Evolutionary conservation across 1,140 invertebrate genomes (phyloP).

Genomic region (Steinernema feltiae): DNA sequence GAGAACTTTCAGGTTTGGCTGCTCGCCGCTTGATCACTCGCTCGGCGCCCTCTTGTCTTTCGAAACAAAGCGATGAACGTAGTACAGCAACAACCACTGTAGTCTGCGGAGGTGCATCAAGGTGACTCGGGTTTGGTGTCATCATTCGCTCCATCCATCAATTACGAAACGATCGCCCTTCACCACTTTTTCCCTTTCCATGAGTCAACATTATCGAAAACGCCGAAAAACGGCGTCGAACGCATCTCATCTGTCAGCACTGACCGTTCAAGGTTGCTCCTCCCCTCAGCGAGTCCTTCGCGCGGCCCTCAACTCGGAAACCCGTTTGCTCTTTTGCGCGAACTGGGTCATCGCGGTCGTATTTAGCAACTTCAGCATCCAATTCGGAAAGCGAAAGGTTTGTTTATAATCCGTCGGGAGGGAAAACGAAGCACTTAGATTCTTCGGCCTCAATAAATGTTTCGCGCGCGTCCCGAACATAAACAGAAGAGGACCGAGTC

Average conservation of each 20-base stretch:
- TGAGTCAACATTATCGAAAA: background rate
- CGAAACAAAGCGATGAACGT: too few relatives aligned
- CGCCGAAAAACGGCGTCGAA: slow-evolving; percentile 7
- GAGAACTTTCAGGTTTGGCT: too few relatives aligned
- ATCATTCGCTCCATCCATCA: too few relatives aligned
- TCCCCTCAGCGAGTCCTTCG: background rate
- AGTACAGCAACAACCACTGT: too few relatives aligned
- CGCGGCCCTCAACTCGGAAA: background rate
- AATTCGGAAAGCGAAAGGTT: background rate
- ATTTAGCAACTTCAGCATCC: too few relatives aligned
- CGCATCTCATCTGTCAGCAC: slow-evolving; percentile 8
- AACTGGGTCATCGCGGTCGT: background rate
- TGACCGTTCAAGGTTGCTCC: background rate
- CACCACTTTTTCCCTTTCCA: background rate
- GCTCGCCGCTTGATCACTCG: too few relatives aligned
- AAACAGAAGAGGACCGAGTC: background rate
- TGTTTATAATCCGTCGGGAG: background rate
- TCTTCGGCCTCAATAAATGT: too few relatives aligned
- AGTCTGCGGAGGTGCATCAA: too few relatives aligned
- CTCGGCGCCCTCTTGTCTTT: too few relatives aligned
- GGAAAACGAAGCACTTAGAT: too few relatives aligned
- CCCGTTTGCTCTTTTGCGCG: background rate
- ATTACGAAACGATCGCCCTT: background rate
- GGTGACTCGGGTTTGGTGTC: too few relatives aligned
- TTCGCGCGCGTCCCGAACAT: too few relatives aligned